Base-by-base conservation (phyloP, 2,113 vertebrate genomes). In the Plestiodon gilberti region DNA sequence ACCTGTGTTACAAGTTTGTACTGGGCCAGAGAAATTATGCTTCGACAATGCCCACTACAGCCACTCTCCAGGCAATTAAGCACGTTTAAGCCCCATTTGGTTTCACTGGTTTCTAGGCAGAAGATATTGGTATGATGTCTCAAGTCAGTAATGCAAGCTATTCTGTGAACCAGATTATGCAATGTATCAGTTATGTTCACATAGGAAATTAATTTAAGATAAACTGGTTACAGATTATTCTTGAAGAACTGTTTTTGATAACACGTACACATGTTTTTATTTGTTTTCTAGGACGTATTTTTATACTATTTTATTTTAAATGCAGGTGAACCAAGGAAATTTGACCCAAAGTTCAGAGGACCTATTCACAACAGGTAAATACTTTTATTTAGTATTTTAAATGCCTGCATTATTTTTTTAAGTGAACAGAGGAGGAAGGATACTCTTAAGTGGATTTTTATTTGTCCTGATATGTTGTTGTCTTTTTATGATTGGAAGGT, bases 301-400 rank as follows among this genome's bases (percentile, higher is more conserved):
- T 96, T 95, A 93, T 87, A 89, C 69, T 79, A 6, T 93, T 95
- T 94, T 95, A 71, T 97, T 94, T 98, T 95, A 91, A 93, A 96
- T 97, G 55, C 96, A 99, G 99, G 98, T 97, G 96, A 98, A 90
- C 96, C 98, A 80, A 97, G 96, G 92, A 97, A 96, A 94, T 98
- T 98, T 96, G 98, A 99, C 90, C 97, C 98, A 0, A 96, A 97
- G 89, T 99, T 99, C 97, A 97, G 96, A 95, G 98, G 99, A 71
- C 99, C 99, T 74, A 93, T 98, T 93, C 96, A 96, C 64, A 97
- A 97, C 90, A 98, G 99, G 99, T 99, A 98, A 96, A 89, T 80
- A 87, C 28, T 62, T 77, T 30, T 83, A 86, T 71, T 90, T 55
- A 82, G 65, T 94, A 25, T 90, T 7, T 92, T 85, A 82, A 64